Evolutionary conservation across 2,113 vertebrate genomes (phyloP), one percentile per base, ranked within the genome.

Genomic region (Anser cygnoides): DNA sequence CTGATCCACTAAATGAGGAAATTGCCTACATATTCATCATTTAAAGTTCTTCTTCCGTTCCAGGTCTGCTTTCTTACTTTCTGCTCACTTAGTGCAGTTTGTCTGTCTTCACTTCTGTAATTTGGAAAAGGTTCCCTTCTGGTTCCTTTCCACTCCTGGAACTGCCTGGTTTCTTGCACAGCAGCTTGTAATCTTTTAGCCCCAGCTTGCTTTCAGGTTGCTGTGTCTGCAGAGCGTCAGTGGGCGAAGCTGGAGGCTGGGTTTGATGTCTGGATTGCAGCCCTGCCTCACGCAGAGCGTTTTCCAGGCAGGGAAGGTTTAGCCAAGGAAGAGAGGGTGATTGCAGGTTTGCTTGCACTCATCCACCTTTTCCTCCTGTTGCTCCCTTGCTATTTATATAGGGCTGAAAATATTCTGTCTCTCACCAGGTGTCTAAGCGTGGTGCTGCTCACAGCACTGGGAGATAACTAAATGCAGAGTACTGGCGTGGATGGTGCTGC

Each of bases 121-220:
- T 84, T 50, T 90, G 74, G 70, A 82, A 54, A 63, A 70, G 31
- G 37, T 44, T 80, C 43, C 57, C 41, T 67, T 76, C 70, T 5
- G 9, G 15, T 74, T 78, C 49, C 57, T 71, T 72, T 77, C 50
- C 13, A 6, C 37, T 79, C 57, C 58, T 66, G 78, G 12, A 71
- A 35, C 39, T 0, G 0, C n/a, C 37, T 61, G 52, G 0, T 49
- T 79, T 78, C 70, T 79, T 57, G 25, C 62, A 29, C 18, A 41
- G 71, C 39, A 35, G 4, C 7, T 39, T 49, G 22, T 23, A 9
- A 17, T 44, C 62, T 61, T 67, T 63, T 31, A 15, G 39, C 46
- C 25, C 52, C 50, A 22, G 83, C 33, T 63, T 84, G 55, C 9
- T 80, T 49, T 35, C 5, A 29, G 37, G 46, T 35, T 37, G 17